Conservation (phyloP, 2,113 vertebrate species). For the Verasper variegatus region DNA sequence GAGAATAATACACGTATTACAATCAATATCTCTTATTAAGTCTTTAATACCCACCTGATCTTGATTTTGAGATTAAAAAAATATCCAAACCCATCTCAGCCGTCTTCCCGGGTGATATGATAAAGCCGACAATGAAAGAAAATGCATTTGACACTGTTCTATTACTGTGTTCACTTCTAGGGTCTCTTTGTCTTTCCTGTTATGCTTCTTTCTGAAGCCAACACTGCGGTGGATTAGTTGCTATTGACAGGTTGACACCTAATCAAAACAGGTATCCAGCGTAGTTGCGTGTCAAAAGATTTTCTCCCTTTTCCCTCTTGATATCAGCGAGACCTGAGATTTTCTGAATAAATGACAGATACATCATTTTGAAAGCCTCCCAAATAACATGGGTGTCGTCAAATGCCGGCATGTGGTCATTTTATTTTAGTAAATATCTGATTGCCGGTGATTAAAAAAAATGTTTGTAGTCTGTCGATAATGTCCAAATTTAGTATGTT, state of each 20-base stretch:
- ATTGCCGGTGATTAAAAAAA: conserved; percentile 5
- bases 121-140: neutral
- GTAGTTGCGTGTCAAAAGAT: neutral
- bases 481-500: conserved; percentile 14
- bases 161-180: neutral
- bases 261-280: conserved; percentile 3
- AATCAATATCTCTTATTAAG: neutral
- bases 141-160: conserved; percentile 1
- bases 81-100: neutral
- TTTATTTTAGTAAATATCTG: neutral
- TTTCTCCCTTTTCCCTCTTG: neutral
- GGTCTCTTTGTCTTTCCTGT: neutral
- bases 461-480: neutral
- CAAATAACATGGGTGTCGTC: neutral
- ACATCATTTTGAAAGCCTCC: conserved; percentile 6
- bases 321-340: neutral
- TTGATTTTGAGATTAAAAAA: neutral
- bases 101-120: neutral
- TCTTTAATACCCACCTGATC: neutral
- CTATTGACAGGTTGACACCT: conserved; percentile 6
- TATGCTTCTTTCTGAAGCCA: neutral
- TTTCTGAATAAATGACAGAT: conserved; percentile 5
- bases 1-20: no score
- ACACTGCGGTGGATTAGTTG: neutral
- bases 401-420: neutral